phyloP scores from a whole-genome alignment of 2,888 invertebrate species.

The Masnerella sp. region DNA sequence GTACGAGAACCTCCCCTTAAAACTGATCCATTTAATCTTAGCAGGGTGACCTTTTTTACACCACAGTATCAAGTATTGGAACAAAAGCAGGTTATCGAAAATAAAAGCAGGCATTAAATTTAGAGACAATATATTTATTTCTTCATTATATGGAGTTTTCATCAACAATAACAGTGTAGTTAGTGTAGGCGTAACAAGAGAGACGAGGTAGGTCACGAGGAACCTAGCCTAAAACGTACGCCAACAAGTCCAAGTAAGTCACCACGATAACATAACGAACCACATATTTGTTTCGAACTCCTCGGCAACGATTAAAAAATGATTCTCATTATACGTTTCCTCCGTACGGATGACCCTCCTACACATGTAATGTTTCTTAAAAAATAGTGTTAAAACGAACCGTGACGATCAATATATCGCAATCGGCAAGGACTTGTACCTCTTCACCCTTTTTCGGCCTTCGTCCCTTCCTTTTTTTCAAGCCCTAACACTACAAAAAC shows the following conservation, averaged over 20 bases:
- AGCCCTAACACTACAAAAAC: no score
- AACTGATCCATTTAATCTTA: no score
- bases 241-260: conserved; percentile 72
- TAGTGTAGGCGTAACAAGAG: conserved; percentile 73
- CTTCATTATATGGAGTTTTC: conserved; percentile 76
- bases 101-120: conserved; percentile 14
- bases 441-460: no score
- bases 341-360: conserved; percentile 46
- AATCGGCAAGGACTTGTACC: conserved; percentile 41
- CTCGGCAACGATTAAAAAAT: conserved; percentile 49
- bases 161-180: conserved; percentile 77
- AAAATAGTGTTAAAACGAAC: conserved; percentile 55
- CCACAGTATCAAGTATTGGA: no score
- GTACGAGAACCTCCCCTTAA: no score
- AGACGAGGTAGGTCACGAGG: conserved; percentile 76
- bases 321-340: conserved; percentile 43
- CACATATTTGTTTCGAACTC: conserved; percentile 48
- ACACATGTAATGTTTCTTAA: conserved; percentile 40
- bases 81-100: background rate
- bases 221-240: conserved; percentile 75
- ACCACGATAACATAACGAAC: conserved; percentile 61
- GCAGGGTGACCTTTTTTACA: no score
- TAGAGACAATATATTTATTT: conserved; percentile 78
- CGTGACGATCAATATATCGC: conserved; percentile 36
- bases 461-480: no score